phyloP scores from a whole-genome alignment of 2,113 vertebrate species.

The Bambusicola thoracicus region DNA sequence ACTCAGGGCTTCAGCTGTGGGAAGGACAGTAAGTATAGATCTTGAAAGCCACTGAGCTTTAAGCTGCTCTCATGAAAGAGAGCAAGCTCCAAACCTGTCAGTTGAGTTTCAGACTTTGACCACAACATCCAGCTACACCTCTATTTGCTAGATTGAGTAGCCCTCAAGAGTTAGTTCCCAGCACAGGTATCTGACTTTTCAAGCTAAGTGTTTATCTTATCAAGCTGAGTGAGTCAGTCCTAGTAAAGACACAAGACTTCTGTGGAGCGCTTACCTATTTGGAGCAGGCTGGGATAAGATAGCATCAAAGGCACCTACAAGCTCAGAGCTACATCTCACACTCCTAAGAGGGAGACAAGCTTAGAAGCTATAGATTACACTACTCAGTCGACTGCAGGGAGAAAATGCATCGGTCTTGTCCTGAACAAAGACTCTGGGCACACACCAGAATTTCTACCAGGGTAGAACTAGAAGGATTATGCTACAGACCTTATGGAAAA shows the following conservation, averaged over 20 bases:
- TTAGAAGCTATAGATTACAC: background rate
- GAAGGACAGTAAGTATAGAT: background rate
- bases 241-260: constrained; percentile 23
- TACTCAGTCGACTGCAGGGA: background rate
- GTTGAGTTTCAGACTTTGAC: constrained; percentile 47
- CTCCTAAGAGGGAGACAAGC: background rate
- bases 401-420: background rate
- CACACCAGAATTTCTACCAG: background rate
- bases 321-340: background rate
- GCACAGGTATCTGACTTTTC: constrained; percentile 4
- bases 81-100: constrained; percentile 21
- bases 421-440: background rate
- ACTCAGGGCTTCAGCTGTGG: background rate
- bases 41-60: constrained; percentile 5
- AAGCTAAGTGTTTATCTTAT: constrained; percentile 52
- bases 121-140: constrained; percentile 64
- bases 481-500: background rate
- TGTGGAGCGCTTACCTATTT: background rate
- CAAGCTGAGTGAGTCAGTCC: constrained; percentile 53
- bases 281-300: background rate
- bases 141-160: constrained; percentile 57
- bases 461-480: background rate
- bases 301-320: background rate
- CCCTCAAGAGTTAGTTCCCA: constrained; percentile 54
- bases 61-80: background rate